Evolutionary conservation across 2,797 vertebrate species (phyloP).

Genomic region (Enteromius paludinosus): DNA sequence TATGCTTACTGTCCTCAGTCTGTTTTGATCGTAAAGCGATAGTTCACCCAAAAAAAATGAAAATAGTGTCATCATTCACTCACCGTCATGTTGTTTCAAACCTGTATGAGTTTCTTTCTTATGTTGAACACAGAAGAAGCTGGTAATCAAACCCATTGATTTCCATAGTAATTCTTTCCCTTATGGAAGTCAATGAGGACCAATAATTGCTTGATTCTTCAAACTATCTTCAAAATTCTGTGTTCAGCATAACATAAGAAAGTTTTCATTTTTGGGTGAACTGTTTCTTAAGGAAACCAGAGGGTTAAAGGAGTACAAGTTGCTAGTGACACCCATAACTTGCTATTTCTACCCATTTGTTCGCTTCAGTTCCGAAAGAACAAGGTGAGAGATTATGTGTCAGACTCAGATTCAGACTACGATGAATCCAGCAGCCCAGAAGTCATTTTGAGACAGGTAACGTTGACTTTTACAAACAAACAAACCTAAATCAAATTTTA

Average conservation of each 20-base stretch:
- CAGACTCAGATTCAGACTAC: constrained; percentile 76
- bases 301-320: not conserved
- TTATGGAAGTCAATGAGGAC: too few relatives aligned
- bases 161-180: too few relatives aligned
- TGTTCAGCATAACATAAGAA: too few relatives aligned
- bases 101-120: too few relatives aligned
- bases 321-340: not conserved
- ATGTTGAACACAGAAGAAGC: too few relatives aligned
- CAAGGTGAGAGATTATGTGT: constrained; percentile 71
- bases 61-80: too few relatives aligned
- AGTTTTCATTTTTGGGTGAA: not conserved
- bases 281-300: not conserved
- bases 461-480: not conserved
- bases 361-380: constrained; percentile 73
- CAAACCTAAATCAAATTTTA: not conserved
- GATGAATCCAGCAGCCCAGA: constrained; percentile 68
- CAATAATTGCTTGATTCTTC: not conserved
- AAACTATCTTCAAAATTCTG: not conserved
- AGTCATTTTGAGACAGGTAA: constrained; percentile 76
- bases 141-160: too few relatives aligned
- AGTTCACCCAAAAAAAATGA: too few relatives aligned
- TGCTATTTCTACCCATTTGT: not conserved
- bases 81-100: too few relatives aligned
- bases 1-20: not conserved
- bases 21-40: not conserved